Percentiles rank a stretch among this genome's conserved stretches.
Conservation (phyloP, 2,113 vertebrate genomes). For the Solea senegalensis region DNA sequence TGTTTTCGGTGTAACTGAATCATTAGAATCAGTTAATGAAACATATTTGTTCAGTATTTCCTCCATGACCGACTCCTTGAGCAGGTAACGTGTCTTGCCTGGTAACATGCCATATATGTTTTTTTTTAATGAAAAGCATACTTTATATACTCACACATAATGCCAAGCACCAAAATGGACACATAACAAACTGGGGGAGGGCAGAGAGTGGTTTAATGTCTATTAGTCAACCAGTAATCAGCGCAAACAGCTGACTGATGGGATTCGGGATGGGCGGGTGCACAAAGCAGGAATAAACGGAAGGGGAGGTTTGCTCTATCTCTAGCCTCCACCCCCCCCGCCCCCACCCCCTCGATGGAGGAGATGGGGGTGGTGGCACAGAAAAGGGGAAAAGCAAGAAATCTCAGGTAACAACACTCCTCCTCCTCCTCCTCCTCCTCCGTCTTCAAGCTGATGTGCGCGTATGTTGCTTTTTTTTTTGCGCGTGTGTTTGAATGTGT, state of each 20-base stretch:
- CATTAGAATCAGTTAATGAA: too few relatives aligned
- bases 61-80: too few relatives aligned
- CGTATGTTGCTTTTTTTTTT: conserved; percentile 41
- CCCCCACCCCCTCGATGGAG: conserved; percentile 29
- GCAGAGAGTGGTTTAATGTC: conserved; percentile 34
- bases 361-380: not conserved
- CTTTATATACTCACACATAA: not conserved
- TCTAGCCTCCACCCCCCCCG: conserved; percentile 49
- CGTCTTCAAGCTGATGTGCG: conserved; percentile 47
- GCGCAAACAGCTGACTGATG: conserved; percentile 62
- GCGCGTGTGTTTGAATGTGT: conserved; percentile 47
- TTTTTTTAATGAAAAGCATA: too few relatives aligned
- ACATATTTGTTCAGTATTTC: too few relatives aligned
- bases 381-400: conserved; percentile 38
- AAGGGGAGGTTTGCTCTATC: conserved; percentile 49
- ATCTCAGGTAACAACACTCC: conserved; percentile 61
- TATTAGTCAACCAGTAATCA: conserved; percentile 70
- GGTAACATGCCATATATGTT: too few relatives aligned
- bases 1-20: too few relatives aligned
- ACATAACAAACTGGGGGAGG: not conserved
- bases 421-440: conserved; percentile 22
- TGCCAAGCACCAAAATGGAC: not conserved
- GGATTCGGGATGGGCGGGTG: conserved; percentile 25
- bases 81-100: too few relatives aligned
- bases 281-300: conserved; percentile 28